phyloP scores from a whole-genome alignment of 2,888 invertebrate species.

The Chalcosyrphus nemorum region DNA sequence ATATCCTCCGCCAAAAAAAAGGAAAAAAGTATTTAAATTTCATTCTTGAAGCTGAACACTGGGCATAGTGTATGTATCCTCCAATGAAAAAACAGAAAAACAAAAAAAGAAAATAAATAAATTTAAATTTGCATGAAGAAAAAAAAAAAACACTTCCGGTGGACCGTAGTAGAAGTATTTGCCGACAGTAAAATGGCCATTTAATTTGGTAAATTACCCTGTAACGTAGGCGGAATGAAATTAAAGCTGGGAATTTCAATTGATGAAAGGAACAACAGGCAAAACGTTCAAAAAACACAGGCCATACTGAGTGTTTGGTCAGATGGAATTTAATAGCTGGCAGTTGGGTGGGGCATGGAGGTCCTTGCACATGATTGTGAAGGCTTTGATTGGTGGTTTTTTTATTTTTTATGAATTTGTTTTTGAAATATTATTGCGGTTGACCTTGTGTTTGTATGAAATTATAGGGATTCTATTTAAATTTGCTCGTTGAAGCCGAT shows the following conservation, averaged over 20 bases:
- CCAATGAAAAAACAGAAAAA: background rate
- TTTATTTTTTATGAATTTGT: no score
- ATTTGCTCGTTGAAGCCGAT: no score
- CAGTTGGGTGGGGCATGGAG: background rate
- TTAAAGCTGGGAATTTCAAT: conserved; percentile 43
- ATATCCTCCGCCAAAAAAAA: background rate
- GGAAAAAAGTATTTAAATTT: conserved; percentile 38
- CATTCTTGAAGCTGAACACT: conserved; percentile 2
- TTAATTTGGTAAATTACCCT: conserved; percentile 36
- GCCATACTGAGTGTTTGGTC: background rate
- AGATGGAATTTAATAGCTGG: background rate
- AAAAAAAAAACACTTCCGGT: conserved; percentile 13
- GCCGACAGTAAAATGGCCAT: conserved; percentile 13
- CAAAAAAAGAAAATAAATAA: background rate
- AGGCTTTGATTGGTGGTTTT: background rate
- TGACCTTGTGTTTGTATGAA: background rate
- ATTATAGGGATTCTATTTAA: no score
- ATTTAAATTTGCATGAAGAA: conserved; percentile 14
- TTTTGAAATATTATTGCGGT: background rate
- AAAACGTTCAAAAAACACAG: conserved; percentile 4
- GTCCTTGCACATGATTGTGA: no score
- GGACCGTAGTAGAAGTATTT: conserved; percentile 10
- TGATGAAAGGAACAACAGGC: conserved; percentile 2
- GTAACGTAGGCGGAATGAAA: conserved; percentile 22
- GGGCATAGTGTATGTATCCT: background rate